Evolutionary conservation across 1,140 invertebrate genomes (phyloP).

Genomic region (Drosophila mojavensis): DNA sequence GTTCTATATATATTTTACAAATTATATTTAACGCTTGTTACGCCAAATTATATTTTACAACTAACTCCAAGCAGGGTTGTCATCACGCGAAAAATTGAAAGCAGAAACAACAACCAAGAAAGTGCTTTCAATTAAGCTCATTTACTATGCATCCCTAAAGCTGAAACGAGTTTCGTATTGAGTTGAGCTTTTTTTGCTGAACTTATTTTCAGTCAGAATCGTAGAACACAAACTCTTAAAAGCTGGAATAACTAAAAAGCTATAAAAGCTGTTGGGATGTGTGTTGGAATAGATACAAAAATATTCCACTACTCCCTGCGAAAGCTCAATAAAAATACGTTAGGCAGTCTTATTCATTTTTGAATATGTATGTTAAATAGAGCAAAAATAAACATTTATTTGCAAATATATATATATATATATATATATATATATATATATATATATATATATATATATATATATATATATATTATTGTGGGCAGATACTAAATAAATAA

Average conservation of each 20-base stretch:
- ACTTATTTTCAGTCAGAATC: neutral
- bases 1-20: too few species aligned
- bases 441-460: too few species aligned
- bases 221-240: neutral
- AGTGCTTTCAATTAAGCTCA: too few species aligned
- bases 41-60: too few species aligned
- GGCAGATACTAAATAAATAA: too few species aligned
- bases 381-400: too few species aligned
- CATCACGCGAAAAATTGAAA: neutral
- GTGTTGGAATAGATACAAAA: neutral
- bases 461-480: too few species aligned
- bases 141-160: constrained; percentile 13
- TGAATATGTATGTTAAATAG: too few species aligned
- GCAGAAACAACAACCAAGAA: constrained; percentile 3
- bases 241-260: neutral
- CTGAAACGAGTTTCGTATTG: neutral
- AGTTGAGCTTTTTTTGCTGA: neutral
- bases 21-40: too few species aligned
- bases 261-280: neutral
- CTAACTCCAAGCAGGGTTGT: neutral
- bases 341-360: neutral
- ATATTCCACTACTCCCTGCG: constrained; percentile 3
- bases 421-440: too few species aligned
- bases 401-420: too few species aligned
- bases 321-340: too few species aligned